Conservation (phyloP, 2,888 invertebrate species). For the Thera obeliscata region DNA sequence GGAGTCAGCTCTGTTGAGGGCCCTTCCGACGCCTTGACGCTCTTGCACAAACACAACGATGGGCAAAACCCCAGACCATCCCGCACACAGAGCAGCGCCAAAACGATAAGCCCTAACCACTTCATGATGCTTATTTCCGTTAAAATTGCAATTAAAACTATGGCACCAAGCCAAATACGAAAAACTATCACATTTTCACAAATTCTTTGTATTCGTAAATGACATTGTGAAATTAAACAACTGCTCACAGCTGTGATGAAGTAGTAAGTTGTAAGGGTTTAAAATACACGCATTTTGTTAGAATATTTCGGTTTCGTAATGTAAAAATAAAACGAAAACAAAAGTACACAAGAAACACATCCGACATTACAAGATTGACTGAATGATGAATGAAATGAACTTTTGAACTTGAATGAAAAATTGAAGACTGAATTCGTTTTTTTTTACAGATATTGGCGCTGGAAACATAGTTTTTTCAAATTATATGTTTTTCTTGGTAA, state of each 20-base stretch:
- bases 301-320: slow-evolving; percentile 38
- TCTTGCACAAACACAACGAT: slow-evolving; percentile 83
- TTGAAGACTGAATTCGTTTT: too few relatives aligned
- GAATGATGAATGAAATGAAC: slow-evolving; percentile 37
- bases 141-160: slow-evolving; percentile 69
- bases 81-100: slow-evolving; percentile 57
- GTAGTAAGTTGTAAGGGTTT: not conserved
- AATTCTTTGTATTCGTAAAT: slow-evolving; percentile 65
- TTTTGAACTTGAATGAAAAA: not conserved
- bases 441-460: too few relatives aligned
- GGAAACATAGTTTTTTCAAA: too few relatives aligned
- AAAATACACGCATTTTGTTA: slow-evolving; percentile 13
- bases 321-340: slow-evolving; percentile 71
- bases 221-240: slow-evolving; percentile 43
- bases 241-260: slow-evolving; percentile 32
- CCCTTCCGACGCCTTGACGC: slow-evolving; percentile 82
- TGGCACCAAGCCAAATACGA: slow-evolving; percentile 81
- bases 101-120: slow-evolving; percentile 59
- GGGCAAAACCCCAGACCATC: slow-evolving; percentile 68
- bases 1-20: slow-evolving; percentile 79
- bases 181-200: slow-evolving; percentile 79
- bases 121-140: slow-evolving; percentile 70
- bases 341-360: slow-evolving; percentile 57
- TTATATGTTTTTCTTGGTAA: not conserved
- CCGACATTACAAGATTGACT: slow-evolving; percentile 72